Conservation (phyloP, 2,888 invertebrate genomes). For the Dryadula phaetusa region DNA sequence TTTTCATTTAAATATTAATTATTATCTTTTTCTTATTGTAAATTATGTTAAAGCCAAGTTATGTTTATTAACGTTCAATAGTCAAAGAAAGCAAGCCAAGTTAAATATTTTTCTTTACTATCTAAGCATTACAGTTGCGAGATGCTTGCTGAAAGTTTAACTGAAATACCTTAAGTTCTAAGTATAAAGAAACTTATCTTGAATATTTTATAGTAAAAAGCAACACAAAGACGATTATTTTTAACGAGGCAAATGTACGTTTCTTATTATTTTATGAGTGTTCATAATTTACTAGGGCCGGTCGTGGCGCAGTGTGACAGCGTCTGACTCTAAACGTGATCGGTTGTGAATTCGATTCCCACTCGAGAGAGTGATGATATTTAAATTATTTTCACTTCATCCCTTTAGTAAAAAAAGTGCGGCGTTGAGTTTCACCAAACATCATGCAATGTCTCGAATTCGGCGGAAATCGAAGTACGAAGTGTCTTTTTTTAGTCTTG, state of each 20-base stretch:
- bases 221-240: neutral
- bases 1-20: neutral
- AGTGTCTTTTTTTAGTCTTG: too few species aligned
- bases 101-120: constrained; percentile 18
- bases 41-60: neutral
- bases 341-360: too few species aligned
- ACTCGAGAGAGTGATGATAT: too few species aligned
- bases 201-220: neutral
- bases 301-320: too few species aligned
- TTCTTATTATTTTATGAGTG: neutral
- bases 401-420: too few species aligned
- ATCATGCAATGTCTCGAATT: too few species aligned
- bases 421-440: too few species aligned
- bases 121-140: constrained; percentile 12
- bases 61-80: constrained; percentile 13
- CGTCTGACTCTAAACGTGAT: too few species aligned
- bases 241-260: neutral
- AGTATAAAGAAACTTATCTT: neutral
- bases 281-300: too few species aligned
- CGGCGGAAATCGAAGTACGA: too few species aligned
- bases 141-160: constrained; percentile 7
- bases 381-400: too few species aligned
- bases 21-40: neutral
- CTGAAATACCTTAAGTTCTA: neutral
- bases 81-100: constrained; percentile 9